Percentiles rank a stretch among this genome's conserved stretches.
phyloP scores from a whole-genome alignment of 2,797 vertebrate genomes.

The Melanogrammus aeglefinus region DNA sequence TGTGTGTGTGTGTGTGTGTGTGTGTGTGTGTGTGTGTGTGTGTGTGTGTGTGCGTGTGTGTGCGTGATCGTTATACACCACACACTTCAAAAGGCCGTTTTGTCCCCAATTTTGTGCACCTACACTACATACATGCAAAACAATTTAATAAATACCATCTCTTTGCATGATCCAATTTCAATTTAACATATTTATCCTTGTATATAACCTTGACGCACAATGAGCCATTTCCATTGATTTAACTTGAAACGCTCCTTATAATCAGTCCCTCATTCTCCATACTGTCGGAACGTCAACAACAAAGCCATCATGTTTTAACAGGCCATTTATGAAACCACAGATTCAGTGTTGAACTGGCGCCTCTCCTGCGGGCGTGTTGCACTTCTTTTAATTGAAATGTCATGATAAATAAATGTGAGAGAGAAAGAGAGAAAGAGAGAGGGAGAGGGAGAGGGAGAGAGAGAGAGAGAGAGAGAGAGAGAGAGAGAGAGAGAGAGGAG shows the following conservation, averaged over 20 bases:
- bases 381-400: conserved; percentile 64
- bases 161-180: background rate
- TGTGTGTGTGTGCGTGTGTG: background rate
- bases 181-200: background rate
- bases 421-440: too few relatives aligned
- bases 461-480: too few relatives aligned
- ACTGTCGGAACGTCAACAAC: background rate
- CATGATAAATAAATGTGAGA: conserved; percentile 47
- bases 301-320: conserved; percentile 24
- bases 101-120: background rate
- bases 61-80: background rate
- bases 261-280: background rate
- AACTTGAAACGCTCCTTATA: background rate
- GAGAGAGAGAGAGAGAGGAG: too few relatives aligned
- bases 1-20: background rate
- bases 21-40: background rate
- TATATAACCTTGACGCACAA: background rate
- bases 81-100: background rate
- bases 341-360: conserved; percentile 44
- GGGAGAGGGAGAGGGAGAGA: too few relatives aligned
- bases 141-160: too few relatives aligned
- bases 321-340: conserved; percentile 42
- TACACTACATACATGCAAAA: background rate
- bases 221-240: background rate
- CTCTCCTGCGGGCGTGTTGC: conserved; percentile 31